Base-by-base conservation (phyloP, 2,797 vertebrate species). In the Dendrocincla tyrannina region DNA sequence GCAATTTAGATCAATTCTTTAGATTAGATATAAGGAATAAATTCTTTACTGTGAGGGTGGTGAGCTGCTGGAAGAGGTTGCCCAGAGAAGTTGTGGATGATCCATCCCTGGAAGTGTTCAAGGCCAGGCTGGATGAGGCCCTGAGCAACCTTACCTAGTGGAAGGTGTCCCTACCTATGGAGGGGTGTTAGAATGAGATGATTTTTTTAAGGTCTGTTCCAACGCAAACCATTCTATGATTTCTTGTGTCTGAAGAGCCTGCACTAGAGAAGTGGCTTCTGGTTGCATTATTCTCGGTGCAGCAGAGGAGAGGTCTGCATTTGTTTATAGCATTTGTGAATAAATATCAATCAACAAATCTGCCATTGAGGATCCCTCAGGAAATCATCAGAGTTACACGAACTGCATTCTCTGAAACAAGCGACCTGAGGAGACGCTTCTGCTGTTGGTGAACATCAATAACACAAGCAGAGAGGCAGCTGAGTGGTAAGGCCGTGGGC, bases 111-210 rank as follows among this genome's bases (percentile, higher is more conserved):
- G 10, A 68, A 49, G 12, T 28, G 15, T 49, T 62, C 25, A 49
- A 68, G 30, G 37, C 24, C 3, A 6, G 11, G 27, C 14, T 55
- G 27, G 33, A 49, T 62, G 23, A 0, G 0, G 3, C 12, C 18
- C 30, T 35, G 25, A 67, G 25, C 5, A 35, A 23, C 17, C 47
- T 35, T 22, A 42, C 68, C 32, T 8, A 19, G 32, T 41, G 59
- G 25, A 81, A 67, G 9, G 32, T 42, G 27, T 42, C 41, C 7
- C 1, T 46, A 81, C 6, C 27, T 32, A 41, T 17, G 22, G 33
- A 47, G 18, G 22, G 1, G 25, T 11, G 4, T 28, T 81, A 49
- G 25, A 68, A 47, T 41, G 39, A 41, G 17, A 47, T 35, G 22
- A 53, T 60, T 17, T 46, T 17, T 46, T 67, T 67, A 74, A 41